Conservation (phyloP, 2,797 vertebrate species). For the Necrosyrtes monachus region DNA sequence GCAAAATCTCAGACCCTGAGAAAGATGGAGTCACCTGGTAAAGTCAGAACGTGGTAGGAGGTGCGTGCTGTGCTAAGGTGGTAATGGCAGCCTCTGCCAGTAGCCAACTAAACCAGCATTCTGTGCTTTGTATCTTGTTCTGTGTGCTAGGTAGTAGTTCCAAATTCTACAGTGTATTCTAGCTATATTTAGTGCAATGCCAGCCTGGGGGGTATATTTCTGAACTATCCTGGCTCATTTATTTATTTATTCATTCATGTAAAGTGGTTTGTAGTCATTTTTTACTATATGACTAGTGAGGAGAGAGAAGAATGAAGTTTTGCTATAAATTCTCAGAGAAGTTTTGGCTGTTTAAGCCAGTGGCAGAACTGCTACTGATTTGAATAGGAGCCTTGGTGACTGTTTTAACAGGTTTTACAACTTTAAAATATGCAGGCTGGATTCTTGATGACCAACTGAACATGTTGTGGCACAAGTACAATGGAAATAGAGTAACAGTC, state of each 20-base stretch:
- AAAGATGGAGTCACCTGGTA: not conserved
- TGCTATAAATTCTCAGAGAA: not conserved
- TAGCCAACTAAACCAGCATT: not conserved
- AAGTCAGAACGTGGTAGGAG: not conserved
- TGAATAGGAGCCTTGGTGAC: not conserved
- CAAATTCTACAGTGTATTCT: not conserved
- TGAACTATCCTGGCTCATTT: not conserved
- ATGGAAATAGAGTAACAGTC: not conserved
- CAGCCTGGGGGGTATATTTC: rapidly evolving
- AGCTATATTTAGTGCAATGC: not conserved
- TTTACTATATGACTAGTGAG: not conserved
- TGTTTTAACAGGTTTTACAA: not conserved
- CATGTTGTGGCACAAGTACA: not conserved
- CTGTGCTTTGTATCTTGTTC: not conserved
- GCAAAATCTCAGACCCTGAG: not conserved
- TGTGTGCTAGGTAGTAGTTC: not conserved
- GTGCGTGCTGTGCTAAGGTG: not conserved
- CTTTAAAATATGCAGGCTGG: not conserved
- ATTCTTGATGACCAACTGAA: not conserved
- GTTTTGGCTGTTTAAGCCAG: not conserved
- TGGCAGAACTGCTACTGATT: not conserved
- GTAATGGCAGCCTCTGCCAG: not conserved
- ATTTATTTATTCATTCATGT: not conserved
- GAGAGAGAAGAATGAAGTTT: not conserved
- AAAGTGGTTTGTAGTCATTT: not conserved